Evolutionary conservation across 2,888 invertebrate genomes (phyloP), one percentile per base, ranked within the genome.

Genomic region (Sisyra terminalis): DNA sequence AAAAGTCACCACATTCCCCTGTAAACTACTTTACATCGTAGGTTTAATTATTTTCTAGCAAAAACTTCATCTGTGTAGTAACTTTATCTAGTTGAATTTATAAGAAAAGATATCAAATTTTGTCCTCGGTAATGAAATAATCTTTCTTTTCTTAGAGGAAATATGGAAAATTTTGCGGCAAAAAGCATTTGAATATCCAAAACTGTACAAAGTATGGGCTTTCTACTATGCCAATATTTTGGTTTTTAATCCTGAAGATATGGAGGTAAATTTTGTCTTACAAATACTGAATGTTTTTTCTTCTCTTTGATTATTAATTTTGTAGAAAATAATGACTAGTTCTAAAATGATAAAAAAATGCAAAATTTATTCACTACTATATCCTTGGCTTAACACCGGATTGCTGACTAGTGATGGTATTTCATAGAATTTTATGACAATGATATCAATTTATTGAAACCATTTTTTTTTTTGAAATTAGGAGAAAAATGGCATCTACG

Each of bases 401-500:
- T 52, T 64, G 32, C 50, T 64, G 2, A 60, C 61, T 3, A 60
- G 60, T 42, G 47, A 49, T 48, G 63, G 63, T 60, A 47, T 46
- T 4, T 43, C 40, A n/a, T 40, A 4, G 14, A 11, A 18, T 9
- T 24, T 13, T 10, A 31, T n/a, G n/a, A n/a, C n/a, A n/a, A n/a
- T n/a, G n/a, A n/a, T n/a, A n/a, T n/a, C n/a, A n/a, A n/a, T n/a
- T n/a, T n/a, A n/a, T n/a, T n/a, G n/a, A 36, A 14, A 36, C n/a
- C n/a, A n/a, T n/a, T n/a, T n/a, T n/a, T n/a, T n/a, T n/a, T n/a
- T 24, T 24, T 7, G 24, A n/a, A n/a, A n/a, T 24, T 31, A 60
- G 60, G 67, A 14, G 40, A 49, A 14, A 75, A 73, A 55, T 77
- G 76, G 76, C 69, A 69, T 36, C 51, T 58, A 1, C 61, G 75